Conservation (phyloP, 92 coral and sea anemone species). For the Actinostola sp. region DNA sequence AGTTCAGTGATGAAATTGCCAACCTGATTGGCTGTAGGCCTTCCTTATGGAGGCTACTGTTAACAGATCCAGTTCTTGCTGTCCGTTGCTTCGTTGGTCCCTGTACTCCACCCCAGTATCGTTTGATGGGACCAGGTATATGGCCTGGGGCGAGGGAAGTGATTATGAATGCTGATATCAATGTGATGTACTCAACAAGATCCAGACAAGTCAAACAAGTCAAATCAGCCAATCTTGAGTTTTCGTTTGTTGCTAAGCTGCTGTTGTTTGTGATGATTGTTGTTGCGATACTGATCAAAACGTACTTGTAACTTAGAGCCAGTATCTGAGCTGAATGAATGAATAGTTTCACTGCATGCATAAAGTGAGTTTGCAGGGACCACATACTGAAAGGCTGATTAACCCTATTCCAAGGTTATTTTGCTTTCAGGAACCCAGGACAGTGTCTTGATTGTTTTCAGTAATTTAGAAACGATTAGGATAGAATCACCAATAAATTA, state of each 20-base stretch:
- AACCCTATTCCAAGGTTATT: too few species aligned
- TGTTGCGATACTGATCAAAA: constrained; percentile 17
- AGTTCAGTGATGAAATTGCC: constrained; percentile 84
- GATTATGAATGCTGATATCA: constrained; percentile 66
- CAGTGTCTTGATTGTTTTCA: too few species aligned
- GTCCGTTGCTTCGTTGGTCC: constrained; percentile 73
- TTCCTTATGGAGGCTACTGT: constrained; percentile 55
- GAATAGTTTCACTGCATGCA: too few species aligned
- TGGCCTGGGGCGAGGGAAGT: constrained; percentile 86
- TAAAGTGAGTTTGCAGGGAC: too few species aligned
- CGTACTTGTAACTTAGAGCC: not conserved
- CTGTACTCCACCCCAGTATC: constrained; percentile 86
- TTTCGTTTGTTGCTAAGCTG: constrained; percentile 7
- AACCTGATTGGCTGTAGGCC: constrained; percentile 82
- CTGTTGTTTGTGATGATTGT: constrained; percentile 35
- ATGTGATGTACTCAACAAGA: constrained; percentile 69
- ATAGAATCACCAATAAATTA: too few species aligned
- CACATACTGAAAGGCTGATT: not conserved
- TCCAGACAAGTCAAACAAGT: constrained; percentile 41
- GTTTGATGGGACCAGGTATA: constrained; percentile 84
- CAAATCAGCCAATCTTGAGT: not conserved
- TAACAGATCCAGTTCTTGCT: constrained; percentile 77
- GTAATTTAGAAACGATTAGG: too few species aligned
- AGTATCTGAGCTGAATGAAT: too few species aligned
- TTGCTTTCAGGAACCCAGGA: too few species aligned